phyloP scores from a whole-genome alignment of 2,113 vertebrate genomes.

The Cyanoramphus novaezelandiae region DNA sequence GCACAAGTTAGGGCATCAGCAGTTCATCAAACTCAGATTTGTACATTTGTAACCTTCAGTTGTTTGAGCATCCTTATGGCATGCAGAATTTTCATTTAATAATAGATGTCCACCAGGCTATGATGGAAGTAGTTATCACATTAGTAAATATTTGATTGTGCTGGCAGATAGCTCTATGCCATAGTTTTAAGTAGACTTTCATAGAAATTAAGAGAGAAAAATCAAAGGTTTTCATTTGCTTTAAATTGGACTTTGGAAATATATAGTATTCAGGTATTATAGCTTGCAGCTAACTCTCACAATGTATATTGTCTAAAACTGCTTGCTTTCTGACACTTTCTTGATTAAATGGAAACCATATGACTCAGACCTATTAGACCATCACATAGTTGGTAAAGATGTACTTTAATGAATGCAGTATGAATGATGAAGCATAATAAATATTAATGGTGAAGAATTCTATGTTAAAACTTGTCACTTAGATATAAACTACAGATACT shows the following conservation, averaged over 20 bases:
- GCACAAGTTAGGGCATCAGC: background rate
- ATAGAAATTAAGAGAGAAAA: background rate
- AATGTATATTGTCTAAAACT: background rate
- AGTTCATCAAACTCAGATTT: background rate
- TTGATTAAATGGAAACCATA: background rate
- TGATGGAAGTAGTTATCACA: background rate
- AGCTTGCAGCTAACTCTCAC: background rate
- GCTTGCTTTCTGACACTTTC: background rate
- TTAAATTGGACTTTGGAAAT: background rate
- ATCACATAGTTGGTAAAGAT: background rate
- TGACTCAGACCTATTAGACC: constrained; percentile 21
- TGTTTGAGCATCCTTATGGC: background rate
- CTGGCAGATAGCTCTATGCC: background rate
- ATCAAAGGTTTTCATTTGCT: background rate
- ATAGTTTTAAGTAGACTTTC: background rate
- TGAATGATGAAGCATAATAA: background rate
- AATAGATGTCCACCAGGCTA: background rate
- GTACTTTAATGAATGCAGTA: background rate
- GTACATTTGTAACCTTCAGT: background rate
- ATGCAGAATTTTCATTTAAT: background rate
- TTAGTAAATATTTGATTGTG: background rate
- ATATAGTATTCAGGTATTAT: background rate
- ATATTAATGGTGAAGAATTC: constrained; percentile 15
- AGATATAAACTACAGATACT: background rate
- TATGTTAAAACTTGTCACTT: background rate